Conservation (phyloP, 2,888 invertebrate species). For the Sclerodermus sp. region DNA sequence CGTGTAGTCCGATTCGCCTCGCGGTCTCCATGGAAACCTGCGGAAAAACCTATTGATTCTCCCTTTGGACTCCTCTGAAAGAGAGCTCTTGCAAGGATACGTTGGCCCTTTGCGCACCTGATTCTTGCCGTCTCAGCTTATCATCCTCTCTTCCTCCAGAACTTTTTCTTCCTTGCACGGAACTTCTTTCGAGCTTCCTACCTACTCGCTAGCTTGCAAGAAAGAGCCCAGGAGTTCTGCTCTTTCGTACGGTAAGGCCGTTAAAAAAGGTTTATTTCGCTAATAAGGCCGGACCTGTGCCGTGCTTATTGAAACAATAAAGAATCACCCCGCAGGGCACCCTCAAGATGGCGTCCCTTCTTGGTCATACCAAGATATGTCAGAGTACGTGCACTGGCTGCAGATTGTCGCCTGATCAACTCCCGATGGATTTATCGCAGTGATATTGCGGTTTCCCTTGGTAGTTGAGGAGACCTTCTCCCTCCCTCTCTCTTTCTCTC, state of each 20-base stretch:
- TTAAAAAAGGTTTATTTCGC: slow-evolving; percentile 58
- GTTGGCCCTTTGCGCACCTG: slow-evolving; percentile 31
- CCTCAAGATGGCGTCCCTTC: slow-evolving; percentile 43
- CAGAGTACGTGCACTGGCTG: slow-evolving; percentile 50
- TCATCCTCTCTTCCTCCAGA: slow-evolving; percentile 12
- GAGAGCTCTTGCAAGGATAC: slow-evolving; percentile 52
- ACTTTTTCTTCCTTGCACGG: slow-evolving; percentile 13
- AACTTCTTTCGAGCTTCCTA: slow-evolving; percentile 25
- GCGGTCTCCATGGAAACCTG: slow-evolving; percentile 57
- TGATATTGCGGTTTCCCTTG: slow-evolving; percentile 41
- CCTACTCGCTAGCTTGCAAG: not conserved
- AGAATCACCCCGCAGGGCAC: slow-evolving; percentile 43
- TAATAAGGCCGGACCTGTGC: slow-evolving; percentile 56
- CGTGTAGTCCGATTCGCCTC: slow-evolving; percentile 49
- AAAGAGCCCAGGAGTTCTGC: slow-evolving; percentile 9
- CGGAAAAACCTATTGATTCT: slow-evolving; percentile 59
- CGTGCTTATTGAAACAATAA: slow-evolving; percentile 58
- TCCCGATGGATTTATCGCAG: slow-evolving; percentile 51
- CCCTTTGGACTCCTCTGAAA: slow-evolving; percentile 52
- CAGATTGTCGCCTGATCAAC: slow-evolving; percentile 44
- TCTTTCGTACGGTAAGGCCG: slow-evolving; percentile 35
- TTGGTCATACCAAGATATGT: slow-evolving; percentile 42
- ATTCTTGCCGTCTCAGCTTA: slow-evolving; percentile 19
- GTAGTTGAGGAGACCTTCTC: no score
- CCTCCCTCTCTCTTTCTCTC: slow-evolving; percentile 1